Conservation (phyloP, 2,113 vertebrate species). For the Oceanodroma tethys region DNA sequence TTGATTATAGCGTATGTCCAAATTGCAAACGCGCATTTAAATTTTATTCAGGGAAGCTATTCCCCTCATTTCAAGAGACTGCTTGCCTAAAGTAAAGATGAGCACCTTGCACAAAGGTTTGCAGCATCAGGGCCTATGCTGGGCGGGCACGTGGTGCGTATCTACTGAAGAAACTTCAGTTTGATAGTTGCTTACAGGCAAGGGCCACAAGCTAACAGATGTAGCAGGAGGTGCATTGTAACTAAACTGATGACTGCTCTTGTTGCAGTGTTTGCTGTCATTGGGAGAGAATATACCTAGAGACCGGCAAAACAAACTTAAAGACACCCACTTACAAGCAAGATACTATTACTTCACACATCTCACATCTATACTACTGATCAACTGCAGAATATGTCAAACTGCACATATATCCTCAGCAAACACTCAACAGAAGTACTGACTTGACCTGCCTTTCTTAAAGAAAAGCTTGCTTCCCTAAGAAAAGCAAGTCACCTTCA, state of each 20-base stretch:
- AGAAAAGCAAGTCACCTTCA: background rate
- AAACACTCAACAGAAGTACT: background rate
- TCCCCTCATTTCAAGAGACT: background rate
- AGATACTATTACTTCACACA: background rate
- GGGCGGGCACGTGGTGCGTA: rapidly evolving
- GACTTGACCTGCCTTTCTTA: background rate
- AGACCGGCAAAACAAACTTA: background rate
- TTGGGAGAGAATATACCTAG: background rate
- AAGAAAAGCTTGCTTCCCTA: background rate
- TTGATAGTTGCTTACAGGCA: background rate
- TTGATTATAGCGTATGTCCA: background rate
- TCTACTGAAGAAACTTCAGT: background rate
- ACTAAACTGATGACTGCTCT: background rate
- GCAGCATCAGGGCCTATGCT: background rate
- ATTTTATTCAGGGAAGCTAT: background rate
- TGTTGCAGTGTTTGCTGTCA: background rate
- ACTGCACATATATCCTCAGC: background rate
- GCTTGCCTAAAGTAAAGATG: background rate
- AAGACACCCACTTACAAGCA: background rate
- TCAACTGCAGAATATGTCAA: background rate
- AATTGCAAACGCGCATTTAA: background rate
- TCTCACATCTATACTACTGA: background rate
- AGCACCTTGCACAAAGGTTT: background rate
- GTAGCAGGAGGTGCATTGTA: background rate
- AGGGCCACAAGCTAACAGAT: background rate